Percentiles rank a stretch among this genome's conserved stretches.
phyloP scores from a whole-genome alignment of 2,888 invertebrate genomes.

The Agrochola lota region DNA sequence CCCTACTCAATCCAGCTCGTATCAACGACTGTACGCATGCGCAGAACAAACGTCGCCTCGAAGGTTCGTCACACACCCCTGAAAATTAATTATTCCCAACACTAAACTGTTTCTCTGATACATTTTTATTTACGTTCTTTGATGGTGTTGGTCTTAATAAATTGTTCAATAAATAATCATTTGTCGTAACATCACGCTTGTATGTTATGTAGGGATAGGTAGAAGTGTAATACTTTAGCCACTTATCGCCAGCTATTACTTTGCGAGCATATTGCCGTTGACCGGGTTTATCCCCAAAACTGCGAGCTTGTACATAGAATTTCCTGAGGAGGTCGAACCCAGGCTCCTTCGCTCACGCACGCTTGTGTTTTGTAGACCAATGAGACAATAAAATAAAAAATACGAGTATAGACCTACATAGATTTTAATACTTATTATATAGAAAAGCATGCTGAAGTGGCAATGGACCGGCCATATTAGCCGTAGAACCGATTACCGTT shows the following conservation, averaged over 20 bases:
- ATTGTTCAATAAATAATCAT: background rate
- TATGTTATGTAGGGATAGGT: background rate
- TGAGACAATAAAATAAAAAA: background rate
- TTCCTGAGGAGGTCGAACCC: background rate
- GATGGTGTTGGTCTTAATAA: background rate
- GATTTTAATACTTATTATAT: background rate
- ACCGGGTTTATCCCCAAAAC: background rate
- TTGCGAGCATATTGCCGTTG: too few species aligned
- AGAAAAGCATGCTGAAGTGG: background rate
- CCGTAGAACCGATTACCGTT: too few species aligned
- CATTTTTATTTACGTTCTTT: constrained; percentile 49
- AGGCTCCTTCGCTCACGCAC: background rate
- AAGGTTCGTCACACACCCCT: constrained; percentile 84
- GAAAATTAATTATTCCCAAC: constrained; percentile 84
- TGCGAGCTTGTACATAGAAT: background rate
- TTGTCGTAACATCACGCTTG: background rate
- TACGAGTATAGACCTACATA: background rate
- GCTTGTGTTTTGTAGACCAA: background rate
- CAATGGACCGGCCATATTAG: too few species aligned
- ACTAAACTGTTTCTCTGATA: constrained; percentile 59
- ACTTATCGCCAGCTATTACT: background rate
- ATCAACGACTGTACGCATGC: constrained; percentile 81
- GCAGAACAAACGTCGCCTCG: constrained; percentile 74
- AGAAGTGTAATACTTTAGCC: background rate
- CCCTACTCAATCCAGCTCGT: constrained; percentile 81